Evolutionary conservation across 2,888 invertebrate genomes (phyloP).

Genomic region (Troides helena): DNA sequence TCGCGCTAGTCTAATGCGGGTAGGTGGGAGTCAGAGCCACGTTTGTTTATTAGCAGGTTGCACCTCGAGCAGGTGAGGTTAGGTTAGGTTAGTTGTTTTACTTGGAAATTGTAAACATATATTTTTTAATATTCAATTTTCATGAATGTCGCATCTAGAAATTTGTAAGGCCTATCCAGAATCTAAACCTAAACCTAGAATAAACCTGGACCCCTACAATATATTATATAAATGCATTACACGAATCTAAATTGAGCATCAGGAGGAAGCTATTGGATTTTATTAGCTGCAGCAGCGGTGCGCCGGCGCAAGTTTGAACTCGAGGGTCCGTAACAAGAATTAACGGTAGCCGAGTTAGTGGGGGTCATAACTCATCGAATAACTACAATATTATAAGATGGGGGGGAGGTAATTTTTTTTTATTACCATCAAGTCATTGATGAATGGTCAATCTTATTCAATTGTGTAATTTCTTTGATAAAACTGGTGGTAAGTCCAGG

Average conservation of each 20-base stretch:
- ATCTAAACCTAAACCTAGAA: no score
- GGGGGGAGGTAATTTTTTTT: conserved; percentile 20
- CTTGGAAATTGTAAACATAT: no score
- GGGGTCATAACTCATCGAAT: conserved; percentile 24
- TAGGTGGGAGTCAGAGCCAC: no score
- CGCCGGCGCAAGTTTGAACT: conserved; percentile 22
- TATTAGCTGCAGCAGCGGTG: conserved; percentile 16
- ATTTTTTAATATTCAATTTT: no score
- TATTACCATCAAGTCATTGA: conserved; percentile 1
- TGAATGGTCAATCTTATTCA: background rate
- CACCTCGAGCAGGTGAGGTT: no score
- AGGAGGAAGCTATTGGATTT: conserved; percentile 23
- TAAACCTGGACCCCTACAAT: no score
- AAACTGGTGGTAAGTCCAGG: no score
- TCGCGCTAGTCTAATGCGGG: no score
- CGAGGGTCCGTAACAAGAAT: conserved; percentile 28
- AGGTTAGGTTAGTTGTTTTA: no score
- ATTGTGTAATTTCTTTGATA: background rate
- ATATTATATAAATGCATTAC: conserved; percentile 7
- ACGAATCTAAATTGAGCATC: conserved; percentile 6
- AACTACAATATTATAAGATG: conserved; percentile 16
- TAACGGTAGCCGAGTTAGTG: conserved; percentile 20
- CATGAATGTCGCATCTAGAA: no score
- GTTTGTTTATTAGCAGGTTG: no score
- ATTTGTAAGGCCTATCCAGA: no score